Evolutionary conservation across 2,888 invertebrate species (phyloP), one percentile per base, ranked within the genome.

Genomic region (Apotomis turbidana): DNA sequence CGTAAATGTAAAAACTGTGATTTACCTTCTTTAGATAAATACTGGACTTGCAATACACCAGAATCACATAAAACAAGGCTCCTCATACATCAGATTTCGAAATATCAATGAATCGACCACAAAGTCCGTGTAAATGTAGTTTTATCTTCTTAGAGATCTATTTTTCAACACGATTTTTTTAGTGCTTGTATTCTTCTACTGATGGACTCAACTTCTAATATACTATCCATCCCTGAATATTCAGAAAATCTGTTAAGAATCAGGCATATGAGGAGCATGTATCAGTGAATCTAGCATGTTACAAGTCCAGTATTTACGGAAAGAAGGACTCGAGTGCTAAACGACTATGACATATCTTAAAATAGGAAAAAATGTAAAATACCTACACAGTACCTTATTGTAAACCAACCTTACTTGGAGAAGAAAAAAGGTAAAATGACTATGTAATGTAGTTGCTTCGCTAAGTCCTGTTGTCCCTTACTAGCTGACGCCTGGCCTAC

Each of bases 1-100:
- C 83, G 80, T 78, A 84, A 86, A 85, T 87, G 87, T 89, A 90
- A 90, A 89, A 91, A 89, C 89, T 90, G 90, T 90, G 90, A 87
- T 78, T 79, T 81, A 57, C 46, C 55, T 57, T 66, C 27, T 44
- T 27, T 57, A 12, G 12, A 15, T 66, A 55, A 66, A 57, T 41
- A 57, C n/a, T 27, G n/a, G 46, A 57, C 44, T 46, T 36, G 46
- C 44, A 57, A 55, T 44, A 2, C 57, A 57, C 66, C 44, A 66
- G 8, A 57, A 57, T 55, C 36, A 36, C 46, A 36, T 66, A 27
- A 27, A 46, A 57, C 27, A 15, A 15, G 10, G 27, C 46, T 57
- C n/a, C 63, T 9, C 8, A 38, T 9, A 51, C 64, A 52, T 36
- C 12, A 51, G 36, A 62, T 49, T 52, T 52, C 9, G 9, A 49